Percentiles rank a stretch among this genome's conserved stretches.
Evolutionary conservation across 2,888 invertebrate genomes (phyloP).

Genomic region (Catocala sponsa): DNA sequence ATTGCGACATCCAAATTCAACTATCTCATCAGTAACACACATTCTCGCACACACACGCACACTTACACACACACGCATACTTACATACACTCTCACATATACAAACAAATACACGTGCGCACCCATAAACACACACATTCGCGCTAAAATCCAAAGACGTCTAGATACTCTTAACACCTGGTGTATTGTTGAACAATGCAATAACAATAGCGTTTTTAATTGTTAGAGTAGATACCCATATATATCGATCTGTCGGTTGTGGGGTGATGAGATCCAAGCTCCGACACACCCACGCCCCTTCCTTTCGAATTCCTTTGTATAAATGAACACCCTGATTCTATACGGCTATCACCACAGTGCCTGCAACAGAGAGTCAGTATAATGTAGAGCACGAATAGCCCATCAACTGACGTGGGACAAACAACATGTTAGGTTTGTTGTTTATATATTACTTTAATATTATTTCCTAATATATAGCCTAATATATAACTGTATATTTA

Average conservation of each 20-base stretch:
- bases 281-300: constrained; percentile 19
- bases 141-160: too few relatives aligned
- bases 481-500: constrained; percentile 15
- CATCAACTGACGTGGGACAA: constrained; percentile 15
- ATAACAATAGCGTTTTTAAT: not conserved
- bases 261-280: constrained; percentile 10
- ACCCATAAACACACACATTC: too few relatives aligned
- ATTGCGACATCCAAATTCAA: too few relatives aligned
- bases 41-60: too few relatives aligned
- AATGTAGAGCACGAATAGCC: constrained; percentile 20
- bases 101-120: too few relatives aligned
- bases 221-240: not conserved
- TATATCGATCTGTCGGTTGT: constrained; percentile 19
- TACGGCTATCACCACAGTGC: constrained; percentile 47
- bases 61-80: too few relatives aligned
- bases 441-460: constrained; percentile 20
- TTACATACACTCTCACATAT: too few relatives aligned
- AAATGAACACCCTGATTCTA: constrained; percentile 31
- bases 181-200: not conserved
- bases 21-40: too few relatives aligned
- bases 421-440: constrained; percentile 20
- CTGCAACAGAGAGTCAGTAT: constrained; percentile 23
- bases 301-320: constrained; percentile 41
- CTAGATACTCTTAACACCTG: not conserved
- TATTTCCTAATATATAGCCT: constrained; percentile 28